phyloP scores from a whole-genome alignment of 1,140 invertebrate species.

The Psilanteris sp. region DNA sequence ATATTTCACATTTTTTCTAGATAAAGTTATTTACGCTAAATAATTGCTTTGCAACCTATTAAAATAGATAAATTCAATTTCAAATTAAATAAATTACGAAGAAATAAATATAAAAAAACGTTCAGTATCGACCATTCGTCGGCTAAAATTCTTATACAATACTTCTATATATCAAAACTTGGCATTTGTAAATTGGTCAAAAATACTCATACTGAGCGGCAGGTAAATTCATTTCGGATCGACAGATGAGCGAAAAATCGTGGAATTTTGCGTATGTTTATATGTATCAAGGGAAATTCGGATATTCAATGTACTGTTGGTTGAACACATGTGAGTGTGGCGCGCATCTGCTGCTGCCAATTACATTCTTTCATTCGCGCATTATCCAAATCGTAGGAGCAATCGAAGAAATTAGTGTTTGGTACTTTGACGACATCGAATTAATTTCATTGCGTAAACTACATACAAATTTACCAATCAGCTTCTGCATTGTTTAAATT shows the following conservation, averaged over 20 bases:
- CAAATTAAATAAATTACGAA: too few relatives aligned
- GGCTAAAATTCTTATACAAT: constrained; percentile 43
- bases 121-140: constrained; percentile 16
- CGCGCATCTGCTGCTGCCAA: constrained; percentile 71
- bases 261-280: constrained; percentile 25
- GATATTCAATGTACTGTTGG: constrained; percentile 66
- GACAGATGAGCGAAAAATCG: constrained; percentile 68
- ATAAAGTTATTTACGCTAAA: too few relatives aligned
- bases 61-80: too few relatives aligned
- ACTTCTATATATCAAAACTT: constrained; percentile 50
- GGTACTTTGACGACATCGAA: constrained; percentile 60
- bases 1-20: too few relatives aligned
- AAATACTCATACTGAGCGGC: constrained; percentile 24
- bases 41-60: too few relatives aligned
- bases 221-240: constrained; percentile 69
- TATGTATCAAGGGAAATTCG: constrained; percentile 27
- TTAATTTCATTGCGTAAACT: constrained; percentile 56
- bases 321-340: constrained; percentile 80
- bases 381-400: constrained; percentile 46
- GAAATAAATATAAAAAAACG: constrained; percentile 2
- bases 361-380: constrained; percentile 64
- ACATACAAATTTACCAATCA: constrained; percentile 71
- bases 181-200: constrained; percentile 48
- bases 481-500: constrained; percentile 70
- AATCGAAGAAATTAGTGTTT: constrained; percentile 27